Base-by-base conservation (phyloP, 1,140 invertebrate species). In the Forficula auricularia region DNA sequence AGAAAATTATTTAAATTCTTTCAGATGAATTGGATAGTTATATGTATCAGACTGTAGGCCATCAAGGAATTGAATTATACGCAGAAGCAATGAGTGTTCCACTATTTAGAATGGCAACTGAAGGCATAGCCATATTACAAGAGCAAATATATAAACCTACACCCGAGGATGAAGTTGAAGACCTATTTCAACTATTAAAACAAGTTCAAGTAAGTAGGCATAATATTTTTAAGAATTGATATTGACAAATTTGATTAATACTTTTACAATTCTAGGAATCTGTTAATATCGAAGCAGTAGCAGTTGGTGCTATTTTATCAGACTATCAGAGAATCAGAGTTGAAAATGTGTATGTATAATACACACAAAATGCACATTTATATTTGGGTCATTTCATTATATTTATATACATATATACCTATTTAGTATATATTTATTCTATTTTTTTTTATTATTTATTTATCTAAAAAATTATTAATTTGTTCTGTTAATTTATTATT, bases 11-110 rank as follows among this genome's bases (percentile, higher is more conserved):
- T 27, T 27, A 6, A 6, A 4, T 27, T 27, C 10, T 27, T 27
- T 13, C 53, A 86, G 84, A 89, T 72, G 95, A 98, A 61, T 60
- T 98, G 48, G 94, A 99, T 63, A 98, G 92, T 57, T 98, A 90
- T 57, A 99, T 99, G 95, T 98, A 96, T 60, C 95, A 99, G 68
- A 95, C 89, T 40, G 94, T 98, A 40, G 96, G 95, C 8, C 85
- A 94, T 64, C 82, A 95, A 69, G 88, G 83, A 20, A 80, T 98
- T 49, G 77, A 83, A 42, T 70, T 85, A 45, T 88, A 94, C 61
- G 85, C 89, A 31, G 79, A 92, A 62, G 92, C 94, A 2, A 84
- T 98, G 76, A 82, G 76, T 2, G 63, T 98, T 45, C 92, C 94
- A 10, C 62, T 99, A 4, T 98, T 83, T 60, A 70, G 86, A 50